Evolutionary conservation across 2,113 vertebrate species (phyloP).

Genomic region (Macrotis lagotis): DNA sequence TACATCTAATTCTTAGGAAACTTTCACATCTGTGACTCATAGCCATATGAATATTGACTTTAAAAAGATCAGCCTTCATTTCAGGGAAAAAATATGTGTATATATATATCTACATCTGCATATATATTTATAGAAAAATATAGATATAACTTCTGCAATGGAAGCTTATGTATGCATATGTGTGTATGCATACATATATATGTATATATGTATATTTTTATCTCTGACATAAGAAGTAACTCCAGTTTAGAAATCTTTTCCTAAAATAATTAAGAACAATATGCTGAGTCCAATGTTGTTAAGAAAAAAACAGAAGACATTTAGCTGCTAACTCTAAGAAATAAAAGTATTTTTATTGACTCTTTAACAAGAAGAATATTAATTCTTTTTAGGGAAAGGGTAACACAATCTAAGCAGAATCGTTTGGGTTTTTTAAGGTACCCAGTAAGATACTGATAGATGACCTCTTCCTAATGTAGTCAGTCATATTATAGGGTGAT

Average conservation of each 20-base stretch:
- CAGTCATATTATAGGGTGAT: not conserved
- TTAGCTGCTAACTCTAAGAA: constrained; percentile 1
- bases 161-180: not conserved
- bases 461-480: not conserved
- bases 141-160: not conserved
- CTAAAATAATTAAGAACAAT: not conserved
- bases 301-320: not conserved
- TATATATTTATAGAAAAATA: not conserved
- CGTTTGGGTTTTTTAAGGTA: not conserved
- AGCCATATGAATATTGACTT: not conserved
- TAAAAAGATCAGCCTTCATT: not conserved
- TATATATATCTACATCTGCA: not conserved
- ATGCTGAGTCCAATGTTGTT: not conserved
- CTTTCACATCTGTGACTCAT: not conserved
- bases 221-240: not conserved
- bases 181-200: not conserved
- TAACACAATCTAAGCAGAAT: not conserved
- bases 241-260: not conserved
- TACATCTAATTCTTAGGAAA: not conserved
- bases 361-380: not conserved
- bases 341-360: not conserved
- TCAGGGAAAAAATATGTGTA: not conserved
- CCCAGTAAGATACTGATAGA: not conserved
- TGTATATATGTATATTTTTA: not conserved
- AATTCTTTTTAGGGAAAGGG: not conserved